Evolutionary conservation across 2,888 invertebrate genomes (phyloP).

Genomic region (Synergus umbraculus): DNA sequence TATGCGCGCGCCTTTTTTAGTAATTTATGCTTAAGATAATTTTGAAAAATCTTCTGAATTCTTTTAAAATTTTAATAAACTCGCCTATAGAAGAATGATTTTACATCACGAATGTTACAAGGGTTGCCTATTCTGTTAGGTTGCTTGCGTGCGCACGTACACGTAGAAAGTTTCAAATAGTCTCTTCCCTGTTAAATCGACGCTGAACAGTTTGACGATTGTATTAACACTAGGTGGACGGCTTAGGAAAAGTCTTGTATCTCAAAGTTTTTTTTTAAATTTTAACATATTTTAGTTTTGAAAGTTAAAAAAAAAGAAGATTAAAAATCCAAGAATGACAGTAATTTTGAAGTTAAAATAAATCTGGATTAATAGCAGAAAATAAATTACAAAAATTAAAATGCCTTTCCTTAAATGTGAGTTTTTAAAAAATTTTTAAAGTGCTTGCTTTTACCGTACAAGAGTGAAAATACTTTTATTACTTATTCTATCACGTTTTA

Average conservation of each 20-base stretch:
- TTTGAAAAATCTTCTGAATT: too few relatives aligned
- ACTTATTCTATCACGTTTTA: neutral
- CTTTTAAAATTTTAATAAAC: too few relatives aligned
- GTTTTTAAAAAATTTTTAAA: neutral
- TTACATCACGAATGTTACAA: constrained; percentile 13
- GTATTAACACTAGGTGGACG: neutral
- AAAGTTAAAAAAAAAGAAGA: neutral
- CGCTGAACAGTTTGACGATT: neutral
- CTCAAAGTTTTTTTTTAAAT: neutral
- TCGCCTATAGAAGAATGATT: constrained; percentile 13
- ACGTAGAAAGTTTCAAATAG: too few relatives aligned
- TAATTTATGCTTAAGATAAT: too few relatives aligned
- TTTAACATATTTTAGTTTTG: too few relatives aligned
- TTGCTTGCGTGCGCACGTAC: constrained; percentile 1
- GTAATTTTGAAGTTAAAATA: neutral
- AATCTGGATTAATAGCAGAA: neutral
- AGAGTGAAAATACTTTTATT: neutral
- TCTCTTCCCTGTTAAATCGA: neutral
- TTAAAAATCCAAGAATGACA: neutral
- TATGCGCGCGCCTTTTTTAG: too few relatives aligned
- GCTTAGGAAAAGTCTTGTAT: neutral
- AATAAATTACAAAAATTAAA: neutral
- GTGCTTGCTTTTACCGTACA: neutral
- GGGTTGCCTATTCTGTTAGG: neutral
- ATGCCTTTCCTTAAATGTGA: constrained; percentile 14